A percentile compares a stretch with the other conserved stretches of the same genome.
phyloP scores from a whole-genome alignment of 2,113 vertebrate species.

The Laterallus jamaicensis region DNA sequence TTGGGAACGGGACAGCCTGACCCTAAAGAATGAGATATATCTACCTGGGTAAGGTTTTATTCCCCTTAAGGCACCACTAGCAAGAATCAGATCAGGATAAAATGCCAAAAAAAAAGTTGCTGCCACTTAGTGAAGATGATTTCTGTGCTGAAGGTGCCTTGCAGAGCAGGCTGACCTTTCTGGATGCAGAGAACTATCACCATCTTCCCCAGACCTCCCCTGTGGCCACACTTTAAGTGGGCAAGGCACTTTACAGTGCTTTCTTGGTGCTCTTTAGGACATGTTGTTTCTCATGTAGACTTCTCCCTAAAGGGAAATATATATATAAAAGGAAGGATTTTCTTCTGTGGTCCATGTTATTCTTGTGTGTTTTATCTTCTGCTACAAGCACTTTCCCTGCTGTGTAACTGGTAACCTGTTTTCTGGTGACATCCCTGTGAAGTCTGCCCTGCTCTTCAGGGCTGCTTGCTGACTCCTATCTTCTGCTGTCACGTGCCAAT shows the following conservation, averaged over 20 bases:
- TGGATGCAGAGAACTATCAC: neutral
- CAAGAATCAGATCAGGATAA: neutral
- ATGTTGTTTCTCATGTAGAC: neutral
- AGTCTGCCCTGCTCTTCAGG: neutral
- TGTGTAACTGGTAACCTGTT: neutral
- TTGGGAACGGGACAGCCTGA: neutral
- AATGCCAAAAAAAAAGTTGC: neutral
- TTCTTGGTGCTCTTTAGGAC: neutral
- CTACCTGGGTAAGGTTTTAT: neutral
- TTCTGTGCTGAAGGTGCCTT: neutral
- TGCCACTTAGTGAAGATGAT: neutral
- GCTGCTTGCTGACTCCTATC: neutral
- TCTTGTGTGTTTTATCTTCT: neutral
- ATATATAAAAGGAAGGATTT: neutral
- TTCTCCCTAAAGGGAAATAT: neutral
- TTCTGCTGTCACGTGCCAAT: rapidly evolving
- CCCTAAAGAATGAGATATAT: neutral
- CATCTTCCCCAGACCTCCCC: neutral
- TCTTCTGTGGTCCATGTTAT: neutral
- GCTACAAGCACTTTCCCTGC: neutral
- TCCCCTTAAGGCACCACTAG: neutral
- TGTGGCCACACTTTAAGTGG: too few relatives aligned
- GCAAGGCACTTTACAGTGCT: neutral
- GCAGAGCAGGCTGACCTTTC: neutral
- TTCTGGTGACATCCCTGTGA: neutral